Base-by-base conservation (phyloP, 2,888 invertebrate species). In the Macrostomum cliftonense region DNA sequence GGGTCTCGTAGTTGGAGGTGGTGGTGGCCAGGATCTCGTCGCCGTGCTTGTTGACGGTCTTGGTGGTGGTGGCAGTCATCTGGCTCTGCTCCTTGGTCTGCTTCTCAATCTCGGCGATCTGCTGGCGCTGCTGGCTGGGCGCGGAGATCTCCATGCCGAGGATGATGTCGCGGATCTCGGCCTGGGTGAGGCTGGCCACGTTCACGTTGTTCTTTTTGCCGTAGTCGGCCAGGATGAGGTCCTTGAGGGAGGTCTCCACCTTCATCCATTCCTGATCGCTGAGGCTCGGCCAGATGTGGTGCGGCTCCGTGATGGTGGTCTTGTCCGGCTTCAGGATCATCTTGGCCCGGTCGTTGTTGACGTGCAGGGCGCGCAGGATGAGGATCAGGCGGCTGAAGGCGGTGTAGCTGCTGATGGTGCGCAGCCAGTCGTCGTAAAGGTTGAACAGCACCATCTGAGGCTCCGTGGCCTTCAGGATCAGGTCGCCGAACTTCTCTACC, bases 121-220 rank as follows among this genome's bases (percentile, higher is more conserved):
- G 97, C 68, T 97, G 97, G 42, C 97, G 77, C 65, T 97, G 97
- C 0, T 93, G 93, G 0, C 93, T 95, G 0, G 97, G 97, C 1
- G 97, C 97, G 13, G 91, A 91, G 57, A 97, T 99, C 74, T 97
- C 97, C 97, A 97, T 97, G 62, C 95, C 95, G 53, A 97, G 77
- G 62, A 97, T 93, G 57, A 97, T 97, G 71, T 97, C 97, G 50
- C 97, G 82, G 66, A 97, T 95, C 75, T 97, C 97, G 0, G 93
- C 95, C 67, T 99, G 97, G 0, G 97, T 97, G 39, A 99, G 76
- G 0, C 95, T 97, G 0, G 93, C 95, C 0, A 97, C 95, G 67
- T 99, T 97, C 0, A 97, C 97, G 64, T 93, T 97, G 75, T 97
- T 97, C 76, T 99, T 99, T 75, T 99, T 97, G 65, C 97, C 97